Evolutionary conservation across 2,113 vertebrate species (phyloP).

Genomic region (Pan troglodytes): DNA sequence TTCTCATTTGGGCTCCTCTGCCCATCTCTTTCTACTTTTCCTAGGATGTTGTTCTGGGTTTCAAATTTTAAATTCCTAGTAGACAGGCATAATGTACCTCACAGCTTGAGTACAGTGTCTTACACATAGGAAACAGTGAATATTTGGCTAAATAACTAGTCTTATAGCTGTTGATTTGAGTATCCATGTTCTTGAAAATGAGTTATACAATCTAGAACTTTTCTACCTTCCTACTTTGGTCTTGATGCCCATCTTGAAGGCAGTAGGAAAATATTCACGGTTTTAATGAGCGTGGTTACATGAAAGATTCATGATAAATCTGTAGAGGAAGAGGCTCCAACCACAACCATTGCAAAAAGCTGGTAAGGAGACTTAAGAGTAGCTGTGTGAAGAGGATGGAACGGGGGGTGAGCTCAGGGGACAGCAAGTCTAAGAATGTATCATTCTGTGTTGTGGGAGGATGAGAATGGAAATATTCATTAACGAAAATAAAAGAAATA

Average conservation of each 20-base stretch:
- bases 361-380: neutral
- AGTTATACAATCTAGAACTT: neutral
- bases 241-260: neutral
- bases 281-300: neutral
- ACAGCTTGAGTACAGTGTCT: neutral
- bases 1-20: neutral
- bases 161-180: neutral
- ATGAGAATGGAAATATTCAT: neutral
- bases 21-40: neutral
- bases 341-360: neutral
- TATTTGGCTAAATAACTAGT: neutral
- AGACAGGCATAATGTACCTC: neutral
- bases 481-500: neutral
- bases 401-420: neutral
- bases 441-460: neutral
- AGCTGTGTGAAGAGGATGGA: neutral
- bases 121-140: neutral
- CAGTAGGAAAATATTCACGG: neutral
- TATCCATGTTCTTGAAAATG: neutral
- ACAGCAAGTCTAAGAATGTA: accelerated
- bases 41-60: neutral
- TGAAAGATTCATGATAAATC: neutral
- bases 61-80: neutral
- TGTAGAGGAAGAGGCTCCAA: neutral
- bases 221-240: neutral